Base-by-base conservation (phyloP, 1,140 invertebrate species). In the Eubasilissa regina region DNA sequence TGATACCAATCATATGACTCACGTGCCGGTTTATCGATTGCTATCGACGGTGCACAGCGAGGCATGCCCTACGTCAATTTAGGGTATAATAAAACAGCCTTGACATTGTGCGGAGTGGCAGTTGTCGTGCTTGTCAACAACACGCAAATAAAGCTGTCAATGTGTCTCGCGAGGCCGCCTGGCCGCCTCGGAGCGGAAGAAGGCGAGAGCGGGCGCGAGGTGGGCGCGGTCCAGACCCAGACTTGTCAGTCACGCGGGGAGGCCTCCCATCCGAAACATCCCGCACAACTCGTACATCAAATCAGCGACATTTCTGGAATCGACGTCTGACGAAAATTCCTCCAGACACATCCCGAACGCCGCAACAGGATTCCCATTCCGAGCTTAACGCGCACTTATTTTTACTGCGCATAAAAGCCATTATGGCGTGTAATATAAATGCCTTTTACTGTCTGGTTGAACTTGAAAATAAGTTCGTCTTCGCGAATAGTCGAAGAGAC, bases 361-460 rank as follows among this genome's bases (percentile, higher is more conserved):
- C 72, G 74, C 72, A 75, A 76, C 78, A 80, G 74, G 74, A 75
- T 75, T 58, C 78, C 78, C 78, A 76, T 80, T 76, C 55, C 78
- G 48, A 55, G 78, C 72, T 80, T 80, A 80, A 80, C 78, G 78
- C 78, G 78, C 75, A 79, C 81, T 82, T 82, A 80, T 80, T 82
- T 82, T 82, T 80, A 82, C 53, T 79, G 81, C 81, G 73, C 81
- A 82, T 82, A 82, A 82, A 82, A 82, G 81, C 75, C 81, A 82
- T 82, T 82, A 82, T 82, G 77, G 81, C 81, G 81, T 82, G 81
- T 82, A 82, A 82, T 82, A 77, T 82, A 80, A 81, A 81, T 78
- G 81, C 81, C 81, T 82, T 82, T 82, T 82, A 80, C 81, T 77
- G 81, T 80, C 78, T 75, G 79, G 62, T 78, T 83, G 79, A 80